Evolutionary conservation across 2,797 vertebrate species (phyloP), one percentile per base, ranked within the genome.

Genomic region (Lutjanus campechanus): DNA sequence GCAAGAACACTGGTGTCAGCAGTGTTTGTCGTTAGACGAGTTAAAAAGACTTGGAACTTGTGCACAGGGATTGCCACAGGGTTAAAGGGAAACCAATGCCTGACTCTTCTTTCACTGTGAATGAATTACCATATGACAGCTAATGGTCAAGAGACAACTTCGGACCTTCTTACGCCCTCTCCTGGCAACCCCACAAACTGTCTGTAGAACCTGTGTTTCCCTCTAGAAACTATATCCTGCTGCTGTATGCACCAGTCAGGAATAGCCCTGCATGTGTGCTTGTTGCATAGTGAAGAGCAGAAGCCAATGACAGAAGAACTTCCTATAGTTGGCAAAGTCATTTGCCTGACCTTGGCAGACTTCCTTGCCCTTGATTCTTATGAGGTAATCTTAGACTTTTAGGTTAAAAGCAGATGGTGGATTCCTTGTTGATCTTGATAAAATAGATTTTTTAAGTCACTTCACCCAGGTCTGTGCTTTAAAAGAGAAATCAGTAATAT

Each of bases 261-360:
- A 95, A 96, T 96, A 95, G 92, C 93, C 94, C 90, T 92, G 91
- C 89, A 94, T 94, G 91, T 93, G 72, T 95, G 29, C 94, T 93
- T 96, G 93, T 93, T 95, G 88, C 89, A 89, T 79, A 91, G 94
- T 91, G 90, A 91, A 88, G 91, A 93, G 91, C 85, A 78, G 83
- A 89, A 80, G 90, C 92, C 87, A 87, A 93, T 79, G 83, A 76
- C 76, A 85, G 76, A 89, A 53, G 66, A 67, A 74, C 69, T 67
- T 72, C 55, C 19, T 50, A n/a, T 72, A 56, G 61, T 29, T 81
- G 44, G 55, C 65, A 72, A 67, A 81, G 72, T 75, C 40, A 58
- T 77, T 76, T 78, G 53, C 8, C 12, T 51, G 60, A 53, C 50
- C 60, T 51, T 62, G 59, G 66, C 50, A 70, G 46, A n/a, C 19